A percentile compares a stretch with the other conserved stretches of the same genome.
These are phyloP conservation scores for Tricholaema leucomelas DNA, from an alignment of 2,113 vertebrate genomes.

Conservation along the genomic window DNA sequence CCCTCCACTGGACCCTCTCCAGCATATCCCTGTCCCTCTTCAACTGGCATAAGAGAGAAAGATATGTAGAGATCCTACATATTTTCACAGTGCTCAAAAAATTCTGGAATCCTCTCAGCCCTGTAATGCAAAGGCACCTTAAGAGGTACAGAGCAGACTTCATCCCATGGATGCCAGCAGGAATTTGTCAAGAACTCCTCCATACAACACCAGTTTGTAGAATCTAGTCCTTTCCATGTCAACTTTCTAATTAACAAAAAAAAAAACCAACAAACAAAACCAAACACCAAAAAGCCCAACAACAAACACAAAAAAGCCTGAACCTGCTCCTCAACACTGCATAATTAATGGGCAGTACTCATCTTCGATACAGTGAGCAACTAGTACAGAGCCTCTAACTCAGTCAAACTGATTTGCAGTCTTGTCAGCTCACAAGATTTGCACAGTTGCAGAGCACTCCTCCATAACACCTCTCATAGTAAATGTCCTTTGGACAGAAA, in stretches of 20 bases:
- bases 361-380: neutral
- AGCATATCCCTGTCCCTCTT: too few species aligned
- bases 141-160: neutral
- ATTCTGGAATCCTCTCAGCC: neutral
- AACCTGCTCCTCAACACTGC: neutral
- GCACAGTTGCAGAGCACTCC: neutral
- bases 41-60: neutral
- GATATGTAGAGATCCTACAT: neutral
- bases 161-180: neutral
- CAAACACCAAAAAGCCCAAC: neutral
- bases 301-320: neutral
- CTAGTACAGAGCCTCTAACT: neutral
- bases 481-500: fast-evolving
- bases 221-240: neutral
- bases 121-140: neutral
- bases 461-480: fast-evolving
- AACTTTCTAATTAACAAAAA: neutral
- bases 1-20: too few species aligned
- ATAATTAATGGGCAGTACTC: neutral
- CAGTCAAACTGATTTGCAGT: neutral
- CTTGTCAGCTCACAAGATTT: neutral
- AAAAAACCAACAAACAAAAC: neutral
- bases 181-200: neutral
- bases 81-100: neutral
- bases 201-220: neutral